Evolutionary conservation across 2,797 vertebrate species (phyloP), one percentile per base, ranked within the genome.

Genomic region (Typhlichthys eigenmanni): DNA sequence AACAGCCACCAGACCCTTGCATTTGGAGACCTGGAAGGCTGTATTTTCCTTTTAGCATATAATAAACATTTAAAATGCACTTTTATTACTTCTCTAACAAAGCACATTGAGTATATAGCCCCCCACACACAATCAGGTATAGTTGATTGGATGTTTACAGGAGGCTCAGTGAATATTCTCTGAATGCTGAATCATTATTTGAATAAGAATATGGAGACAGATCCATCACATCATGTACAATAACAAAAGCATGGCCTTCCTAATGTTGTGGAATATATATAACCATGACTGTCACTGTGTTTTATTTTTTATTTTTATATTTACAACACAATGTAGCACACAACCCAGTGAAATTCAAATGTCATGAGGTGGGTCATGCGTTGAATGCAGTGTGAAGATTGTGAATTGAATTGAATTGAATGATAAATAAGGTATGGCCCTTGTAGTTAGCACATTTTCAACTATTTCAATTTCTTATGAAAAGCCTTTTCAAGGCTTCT

Each of bases 41-140:
- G 66, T 66, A 58, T 55, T 47, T 47, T 46, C 13, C 72, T 85
- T 83, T 85, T 81, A 85, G 1, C 8, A 74, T 52, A 72, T 68
- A 85, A 85, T 82, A 87, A 83, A 83, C 83, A 78, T 85, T 81
- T 81, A 82, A 82, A 72, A 81, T 72, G 59, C 59, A 58, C 64
- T 76, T 83, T 83, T 79, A 78, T 81, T 76, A 72, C 78, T 68
- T 78, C 14, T 51, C 57, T 54, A 19, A 19, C 0, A 19, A 19
- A 19, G 19, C 1, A 19, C 19, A 19, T 19, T 19, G 19, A 3
- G 19, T 19, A 19, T 2, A 19, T 19, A 19, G 19, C 19, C 19
- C 19, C 19, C 1, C 19, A 19, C 19, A 5, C 6, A 38, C 34
- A 38, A 38, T 38, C 34, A 46, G 60, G 58, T 53, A 19, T 19